A percentile compares a stretch with the other conserved stretches of the same genome.
phyloP scores from a whole-genome alignment of 2,888 invertebrate genomes.

The Brenthis daphne region DNA sequence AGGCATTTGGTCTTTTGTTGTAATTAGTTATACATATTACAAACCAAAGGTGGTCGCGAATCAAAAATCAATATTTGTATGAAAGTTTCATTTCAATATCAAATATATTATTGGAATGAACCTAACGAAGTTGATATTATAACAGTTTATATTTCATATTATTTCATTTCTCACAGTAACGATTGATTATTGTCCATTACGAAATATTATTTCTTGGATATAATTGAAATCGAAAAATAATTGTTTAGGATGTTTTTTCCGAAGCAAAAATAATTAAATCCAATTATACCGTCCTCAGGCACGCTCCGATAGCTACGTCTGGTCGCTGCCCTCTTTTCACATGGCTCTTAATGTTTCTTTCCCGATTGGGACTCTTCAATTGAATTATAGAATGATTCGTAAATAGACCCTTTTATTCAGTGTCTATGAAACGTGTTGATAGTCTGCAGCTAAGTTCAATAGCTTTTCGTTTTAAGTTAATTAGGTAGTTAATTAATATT shows the following conservation, averaged over 20 bases:
- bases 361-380: conserved; percentile 46
- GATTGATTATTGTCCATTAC: too few relatives aligned
- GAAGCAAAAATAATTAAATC: conserved; percentile 39
- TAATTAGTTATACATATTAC: too few relatives aligned
- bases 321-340: conserved; percentile 62
- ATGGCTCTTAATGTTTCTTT: conserved; percentile 57
- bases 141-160: too few relatives aligned
- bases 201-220: background rate
- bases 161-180: too few relatives aligned
- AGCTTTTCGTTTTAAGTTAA: background rate
- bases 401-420: conserved; percentile 10
- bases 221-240: background rate
- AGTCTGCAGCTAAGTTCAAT: background rate
- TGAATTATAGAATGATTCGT: conserved; percentile 26
- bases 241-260: conserved; percentile 32
- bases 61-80: too few relatives aligned
- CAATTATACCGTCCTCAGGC: conserved; percentile 40
- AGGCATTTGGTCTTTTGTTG: too few relatives aligned
- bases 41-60: too few relatives aligned
- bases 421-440: background rate
- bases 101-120: too few relatives aligned
- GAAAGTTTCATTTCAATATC: too few relatives aligned
- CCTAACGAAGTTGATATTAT: too few relatives aligned
- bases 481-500: too few relatives aligned
- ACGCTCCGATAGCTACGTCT: conserved; percentile 59